Evolutionary conservation across 2,113 vertebrate genomes (phyloP).

Genomic region (Colistium nudipinnis): DNA sequence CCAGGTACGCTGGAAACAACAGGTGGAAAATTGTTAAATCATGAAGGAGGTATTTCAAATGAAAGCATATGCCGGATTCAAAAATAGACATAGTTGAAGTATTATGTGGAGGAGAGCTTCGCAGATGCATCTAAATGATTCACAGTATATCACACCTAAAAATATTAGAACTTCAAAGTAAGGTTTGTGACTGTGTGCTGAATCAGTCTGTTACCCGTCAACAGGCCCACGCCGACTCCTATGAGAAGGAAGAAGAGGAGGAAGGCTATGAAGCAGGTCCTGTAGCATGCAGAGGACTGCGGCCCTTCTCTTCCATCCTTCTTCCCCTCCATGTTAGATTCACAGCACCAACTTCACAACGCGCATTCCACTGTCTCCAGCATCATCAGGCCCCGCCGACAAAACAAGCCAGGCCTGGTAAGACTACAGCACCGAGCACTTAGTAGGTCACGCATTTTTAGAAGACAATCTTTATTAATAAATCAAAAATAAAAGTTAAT

Average conservation of each 20-base stretch:
- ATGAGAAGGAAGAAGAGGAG: conserved; percentile 72
- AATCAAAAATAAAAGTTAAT: not conserved
- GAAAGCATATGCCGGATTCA: not conserved
- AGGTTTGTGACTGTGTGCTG: not conserved
- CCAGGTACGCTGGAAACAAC: conserved; percentile 70
- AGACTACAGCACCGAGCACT: too few relatives aligned
- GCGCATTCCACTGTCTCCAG: conserved; percentile 28
- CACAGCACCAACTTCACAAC: conserved; percentile 48
- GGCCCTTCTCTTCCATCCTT: conserved; percentile 68
- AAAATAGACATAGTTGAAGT: not conserved
- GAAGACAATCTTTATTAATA: not conserved
- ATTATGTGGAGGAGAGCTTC: too few relatives aligned
- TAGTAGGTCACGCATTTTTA: too few relatives aligned
- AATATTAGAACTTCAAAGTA: not conserved
- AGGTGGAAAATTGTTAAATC: not conserved
- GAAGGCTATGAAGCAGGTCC: conserved; percentile 41
- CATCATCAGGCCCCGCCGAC: conserved; percentile 22
- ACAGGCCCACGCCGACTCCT: conserved; percentile 72
- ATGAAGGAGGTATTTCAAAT: not conserved
- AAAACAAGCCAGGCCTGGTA: conserved; percentile 35
- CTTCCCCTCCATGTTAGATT: conserved; percentile 74
- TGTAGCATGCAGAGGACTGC: conserved; percentile 56
- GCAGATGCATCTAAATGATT: not conserved
- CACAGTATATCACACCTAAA: not conserved
- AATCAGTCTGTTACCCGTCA: conserved; percentile 65